phyloP scores from a whole-genome alignment of 2,888 invertebrate genomes.

The Opisthograptis luteolata region DNA sequence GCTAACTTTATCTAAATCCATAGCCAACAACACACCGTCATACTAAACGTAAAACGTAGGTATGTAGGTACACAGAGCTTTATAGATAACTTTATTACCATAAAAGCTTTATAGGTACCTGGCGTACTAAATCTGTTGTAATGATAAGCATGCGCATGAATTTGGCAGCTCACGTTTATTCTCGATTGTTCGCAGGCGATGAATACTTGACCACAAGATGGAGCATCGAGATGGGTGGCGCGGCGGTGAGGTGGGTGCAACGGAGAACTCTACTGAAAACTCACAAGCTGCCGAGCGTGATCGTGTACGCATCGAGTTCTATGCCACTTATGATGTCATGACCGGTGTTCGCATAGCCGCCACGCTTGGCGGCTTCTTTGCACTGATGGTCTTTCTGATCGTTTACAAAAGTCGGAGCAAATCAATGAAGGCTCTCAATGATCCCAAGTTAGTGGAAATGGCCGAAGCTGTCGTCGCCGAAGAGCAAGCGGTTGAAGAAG shows the following conservation, averaged over 20 bases:
- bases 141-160: constrained; percentile 12
- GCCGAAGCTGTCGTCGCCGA: constrained; percentile 90
- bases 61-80: constrained; percentile 25
- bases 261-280: constrained; percentile 68
- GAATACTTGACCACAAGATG: constrained; percentile 78
- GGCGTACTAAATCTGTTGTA: too few species aligned
- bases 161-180: constrained; percentile 14
- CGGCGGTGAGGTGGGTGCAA: constrained; percentile 61
- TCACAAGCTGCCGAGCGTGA: constrained; percentile 85
- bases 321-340: constrained; percentile 96
- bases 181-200: constrained; percentile 70
- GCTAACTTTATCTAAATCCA: constrained; percentile 29
- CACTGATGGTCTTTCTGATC: constrained; percentile 95
- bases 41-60: too few species aligned
- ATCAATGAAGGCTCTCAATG: constrained; percentile 89
- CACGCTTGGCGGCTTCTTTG: constrained; percentile 95
- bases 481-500: constrained; percentile 88
- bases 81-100: too few species aligned
- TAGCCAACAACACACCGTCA: not conserved
- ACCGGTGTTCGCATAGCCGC: constrained; percentile 96
- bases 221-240: constrained; percentile 76
- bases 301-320: constrained; percentile 91
- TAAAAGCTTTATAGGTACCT: not conserved
- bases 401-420: constrained; percentile 95
- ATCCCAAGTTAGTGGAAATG: constrained; percentile 91